Percentiles rank a stretch among this genome's conserved stretches.
Evolutionary conservation across 2,113 vertebrate species (phyloP).

Genomic region (Odocoileus virginianus): DNA sequence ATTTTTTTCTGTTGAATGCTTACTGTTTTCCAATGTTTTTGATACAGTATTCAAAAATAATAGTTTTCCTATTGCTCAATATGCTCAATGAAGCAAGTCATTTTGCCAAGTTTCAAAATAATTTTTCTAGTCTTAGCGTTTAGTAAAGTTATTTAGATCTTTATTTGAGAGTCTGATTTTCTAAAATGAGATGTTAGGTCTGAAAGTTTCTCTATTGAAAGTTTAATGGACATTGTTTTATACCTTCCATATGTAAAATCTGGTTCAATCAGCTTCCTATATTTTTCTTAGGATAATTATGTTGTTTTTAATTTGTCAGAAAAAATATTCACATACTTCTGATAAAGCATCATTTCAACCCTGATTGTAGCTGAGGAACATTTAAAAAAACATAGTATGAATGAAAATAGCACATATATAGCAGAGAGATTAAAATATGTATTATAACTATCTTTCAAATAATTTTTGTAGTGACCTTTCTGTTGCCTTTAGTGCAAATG

Average conservation of each 20-base stretch:
- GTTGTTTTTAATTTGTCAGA: background rate
- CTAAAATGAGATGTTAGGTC: background rate
- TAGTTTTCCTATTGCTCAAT: accelerated
- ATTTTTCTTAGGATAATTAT: background rate
- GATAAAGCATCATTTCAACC: background rate
- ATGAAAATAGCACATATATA: background rate
- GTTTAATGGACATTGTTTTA: background rate
- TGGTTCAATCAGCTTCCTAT: background rate
- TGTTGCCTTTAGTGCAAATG: background rate
- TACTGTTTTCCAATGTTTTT: background rate
- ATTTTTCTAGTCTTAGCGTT: background rate
- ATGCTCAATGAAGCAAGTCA: background rate
- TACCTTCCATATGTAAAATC: accelerated
- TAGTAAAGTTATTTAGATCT: background rate
- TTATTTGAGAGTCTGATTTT: background rate
- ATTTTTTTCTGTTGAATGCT: too few species aligned
- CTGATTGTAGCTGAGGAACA: accelerated
- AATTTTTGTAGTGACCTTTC: too few species aligned
- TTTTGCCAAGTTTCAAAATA: too few species aligned
- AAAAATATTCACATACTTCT: background rate
- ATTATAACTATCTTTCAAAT: background rate
- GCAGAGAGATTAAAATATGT: background rate
- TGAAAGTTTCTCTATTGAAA: background rate
- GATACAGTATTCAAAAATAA: accelerated
- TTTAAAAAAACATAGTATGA: background rate